phyloP scores from a whole-genome alignment of 2,113 vertebrate species.

The Antechinus stuartii region DNA sequence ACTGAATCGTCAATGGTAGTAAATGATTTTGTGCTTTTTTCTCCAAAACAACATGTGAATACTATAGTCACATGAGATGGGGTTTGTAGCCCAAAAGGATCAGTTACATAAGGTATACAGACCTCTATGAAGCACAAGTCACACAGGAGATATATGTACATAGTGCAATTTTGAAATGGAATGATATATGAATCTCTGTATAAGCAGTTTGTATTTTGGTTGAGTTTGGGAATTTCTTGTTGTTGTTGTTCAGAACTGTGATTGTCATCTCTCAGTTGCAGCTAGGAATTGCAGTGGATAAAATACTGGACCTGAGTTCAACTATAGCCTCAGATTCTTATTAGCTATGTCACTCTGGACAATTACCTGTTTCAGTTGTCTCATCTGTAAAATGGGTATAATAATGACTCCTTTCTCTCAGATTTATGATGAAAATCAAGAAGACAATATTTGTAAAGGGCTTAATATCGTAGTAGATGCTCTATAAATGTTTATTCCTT shows the following conservation, averaged over 20 bases:
- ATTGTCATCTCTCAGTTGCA: background rate
- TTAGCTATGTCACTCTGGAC: background rate
- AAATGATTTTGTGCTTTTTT: background rate
- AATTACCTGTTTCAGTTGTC: background rate
- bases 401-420: background rate
- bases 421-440: background rate
- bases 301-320: background rate
- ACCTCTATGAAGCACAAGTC: background rate
- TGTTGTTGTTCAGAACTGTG: background rate
- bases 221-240: background rate
- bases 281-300: background rate
- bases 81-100: background rate
- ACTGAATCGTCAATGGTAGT: background rate
- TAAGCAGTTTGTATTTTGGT: background rate
- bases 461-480: background rate
- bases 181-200: background rate
- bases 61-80: background rate
- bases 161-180: background rate
- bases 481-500: background rate
- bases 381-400: background rate
- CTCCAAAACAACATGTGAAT: background rate
- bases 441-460: background rate
- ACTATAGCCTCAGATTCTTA: background rate
- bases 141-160: background rate
- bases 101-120: background rate